Base-by-base conservation (phyloP, 2,113 vertebrate species). In the Apeltes quadracus region DNA sequence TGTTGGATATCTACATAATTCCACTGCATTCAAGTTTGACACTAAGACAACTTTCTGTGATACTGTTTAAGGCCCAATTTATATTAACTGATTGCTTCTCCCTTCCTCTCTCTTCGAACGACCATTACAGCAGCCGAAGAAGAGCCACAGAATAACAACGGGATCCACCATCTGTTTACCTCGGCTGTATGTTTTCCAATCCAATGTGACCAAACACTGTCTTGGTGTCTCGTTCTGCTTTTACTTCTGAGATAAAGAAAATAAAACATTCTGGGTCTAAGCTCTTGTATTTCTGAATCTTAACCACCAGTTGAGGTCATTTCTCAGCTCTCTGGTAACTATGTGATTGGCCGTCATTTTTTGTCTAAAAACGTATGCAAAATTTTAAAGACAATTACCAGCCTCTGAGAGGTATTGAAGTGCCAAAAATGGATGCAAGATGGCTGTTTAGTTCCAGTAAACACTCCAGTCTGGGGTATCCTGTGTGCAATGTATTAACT, bases 51-150 rank as follows among this genome's bases (percentile, higher is more conserved):
- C 18, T 20, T 2, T 58, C 2, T 32, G 36, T 67, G 7, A 56
- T 9, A 16, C 4, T 63, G 18, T 18, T 3, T 59, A 34, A 23
- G 50, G 7, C 16, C 16, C 13, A 50, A 2, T 27, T 43, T 20
- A 56, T 51, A 34, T 50, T 41, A 62, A 56, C 16, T 39, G 20
- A 41, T 44, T 8, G 12, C 7, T 27, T 58, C 27, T 9, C 48
- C 16, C 57, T 36, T 39, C 4, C 0, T 25, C 18, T 34, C 25
- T 29, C 59, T 22, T 55, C 0, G 2, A 20, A 61, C 56, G 34
- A 55, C 61, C 65, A 23, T 4, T 3, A 15, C 32, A 67, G 55
- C 61, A 59, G 44, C 44, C 46, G 14, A 48, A 67, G 62, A 61
- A 38, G 39, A 66, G 10, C 16, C 7, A 54, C 3, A 53, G 44